Evolutionary conservation across 1,140 invertebrate genomes (phyloP), one percentile per base, ranked within the genome.

Genomic region (Trypoxylus dichotomus): DNA sequence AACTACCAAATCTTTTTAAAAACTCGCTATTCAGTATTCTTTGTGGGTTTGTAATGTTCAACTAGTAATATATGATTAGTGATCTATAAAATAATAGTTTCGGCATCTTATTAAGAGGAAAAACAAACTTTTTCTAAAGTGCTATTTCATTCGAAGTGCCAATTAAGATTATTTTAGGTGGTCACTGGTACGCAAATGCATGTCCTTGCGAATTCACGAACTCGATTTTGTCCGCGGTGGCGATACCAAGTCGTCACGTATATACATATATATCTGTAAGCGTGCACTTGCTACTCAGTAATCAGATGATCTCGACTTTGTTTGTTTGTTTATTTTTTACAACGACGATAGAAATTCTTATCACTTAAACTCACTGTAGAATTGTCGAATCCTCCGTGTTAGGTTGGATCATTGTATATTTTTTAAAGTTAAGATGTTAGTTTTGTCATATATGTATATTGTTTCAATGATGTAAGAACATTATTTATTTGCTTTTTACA

Each of bases 101-200:
- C 75, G 73, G 79, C 74, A 79, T 76, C 76, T 77, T 77, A 77
- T 47, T 73, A 79, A 75, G 79, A 79, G 76, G 77, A 79, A 74
- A 72, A 71, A 74, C 77, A 79, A 74, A 76, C 71, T 75, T 74
- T 77, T 68, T 58, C 63, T 78, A 81, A 84, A 85, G 84, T 85
- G 84, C 84, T 85, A 84, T 84, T 85, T 84, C 81, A 81, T 82
- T 82, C 82, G 80, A 85, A 85, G 84, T 85, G 84, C 84, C 84
- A 85, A 85, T 84, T 83, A 77, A 79, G 75, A 81, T 81, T 80
- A 80, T 77, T 81, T 81, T 80, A 81, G 78, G 78, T 76, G 77
- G 77, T 79, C 76, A 77, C 77, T 79, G 74, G 74, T 54, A 54
- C 19, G 75, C 71, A 75, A 72, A 41, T 79, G 74, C 78, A 76